phyloP scores from a whole-genome alignment of 2,113 vertebrate genomes.

The Macroglossus sobrinus region DNA sequence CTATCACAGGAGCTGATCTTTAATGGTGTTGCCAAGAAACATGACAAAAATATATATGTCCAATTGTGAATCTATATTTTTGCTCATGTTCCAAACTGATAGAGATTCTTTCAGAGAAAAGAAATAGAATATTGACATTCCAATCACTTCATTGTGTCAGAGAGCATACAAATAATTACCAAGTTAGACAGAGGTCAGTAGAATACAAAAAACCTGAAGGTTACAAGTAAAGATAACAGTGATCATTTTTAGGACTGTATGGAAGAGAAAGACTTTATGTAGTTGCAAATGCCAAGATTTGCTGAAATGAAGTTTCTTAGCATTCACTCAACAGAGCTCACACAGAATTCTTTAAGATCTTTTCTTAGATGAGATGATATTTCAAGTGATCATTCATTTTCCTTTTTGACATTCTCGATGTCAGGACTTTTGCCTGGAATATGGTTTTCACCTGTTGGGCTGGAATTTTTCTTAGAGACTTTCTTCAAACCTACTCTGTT shows the following conservation, averaged over 20 bases:
- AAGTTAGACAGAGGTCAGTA: not conserved
- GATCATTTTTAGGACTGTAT: not conserved
- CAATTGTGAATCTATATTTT: not conserved
- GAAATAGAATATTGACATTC: not conserved
- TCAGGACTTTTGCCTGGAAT: not conserved
- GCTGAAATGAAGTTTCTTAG: not conserved
- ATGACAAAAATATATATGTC: slow-evolving; percentile 15
- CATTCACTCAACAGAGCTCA: not conserved
- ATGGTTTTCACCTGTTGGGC: not conserved
- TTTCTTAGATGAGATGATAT: not conserved
- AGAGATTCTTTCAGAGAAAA: not conserved
- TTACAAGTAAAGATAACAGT: not conserved
- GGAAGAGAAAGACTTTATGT: not conserved
- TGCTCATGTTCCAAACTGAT: not conserved
- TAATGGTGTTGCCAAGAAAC: not conserved
- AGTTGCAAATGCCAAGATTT: not conserved
- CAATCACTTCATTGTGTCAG: not conserved
- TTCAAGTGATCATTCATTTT: not conserved
- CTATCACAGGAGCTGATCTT: not conserved
- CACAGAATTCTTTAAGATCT: not conserved
- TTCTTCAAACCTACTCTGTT: not conserved
- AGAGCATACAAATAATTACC: not conserved
- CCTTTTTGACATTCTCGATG: not conserved
- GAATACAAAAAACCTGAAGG: not conserved
- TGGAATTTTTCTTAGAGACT: not conserved